phyloP scores from a whole-genome alignment of 2,797 vertebrate genomes.

The Darevskia mixta region DNA sequence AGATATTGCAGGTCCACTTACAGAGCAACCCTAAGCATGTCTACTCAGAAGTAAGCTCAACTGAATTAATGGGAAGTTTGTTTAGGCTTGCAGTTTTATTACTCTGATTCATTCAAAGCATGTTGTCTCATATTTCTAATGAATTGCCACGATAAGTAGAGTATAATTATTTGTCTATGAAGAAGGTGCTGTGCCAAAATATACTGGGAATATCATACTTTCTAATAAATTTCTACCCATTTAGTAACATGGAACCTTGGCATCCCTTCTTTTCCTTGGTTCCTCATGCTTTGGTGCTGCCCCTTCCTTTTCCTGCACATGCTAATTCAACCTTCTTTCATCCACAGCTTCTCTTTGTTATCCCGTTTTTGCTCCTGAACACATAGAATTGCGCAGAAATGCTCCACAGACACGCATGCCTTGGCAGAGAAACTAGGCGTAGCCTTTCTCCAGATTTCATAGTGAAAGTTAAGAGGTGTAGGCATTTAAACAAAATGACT shows the following conservation, averaged over 20 bases:
- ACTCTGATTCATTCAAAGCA: too few species aligned
- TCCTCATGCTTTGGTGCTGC: background rate
- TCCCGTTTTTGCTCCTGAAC: too few species aligned
- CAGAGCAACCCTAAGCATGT: too few species aligned
- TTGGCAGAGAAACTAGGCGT: background rate
- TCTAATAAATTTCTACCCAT: background rate
- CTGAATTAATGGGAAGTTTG: too few species aligned
- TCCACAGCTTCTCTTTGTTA: background rate
- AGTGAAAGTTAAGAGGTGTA: fast-evolving
- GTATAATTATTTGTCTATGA: background rate
- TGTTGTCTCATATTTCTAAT: too few species aligned
- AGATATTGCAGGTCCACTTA: too few species aligned
- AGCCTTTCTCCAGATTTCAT: background rate
- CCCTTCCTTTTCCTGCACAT: too few species aligned
- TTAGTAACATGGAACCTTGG: background rate
- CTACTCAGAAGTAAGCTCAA: too few species aligned
- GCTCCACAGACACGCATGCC: background rate
- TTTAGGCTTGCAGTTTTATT: too few species aligned
- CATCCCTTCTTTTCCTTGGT: background rate
- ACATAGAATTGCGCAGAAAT: background rate
- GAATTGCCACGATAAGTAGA: background rate
- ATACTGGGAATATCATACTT: background rate
- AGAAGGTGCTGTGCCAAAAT: background rate
- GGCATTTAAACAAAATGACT: background rate
- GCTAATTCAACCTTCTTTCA: background rate